phyloP scores from a whole-genome alignment of 2,797 vertebrate genomes.

The Fistularia tabacaria region DNA sequence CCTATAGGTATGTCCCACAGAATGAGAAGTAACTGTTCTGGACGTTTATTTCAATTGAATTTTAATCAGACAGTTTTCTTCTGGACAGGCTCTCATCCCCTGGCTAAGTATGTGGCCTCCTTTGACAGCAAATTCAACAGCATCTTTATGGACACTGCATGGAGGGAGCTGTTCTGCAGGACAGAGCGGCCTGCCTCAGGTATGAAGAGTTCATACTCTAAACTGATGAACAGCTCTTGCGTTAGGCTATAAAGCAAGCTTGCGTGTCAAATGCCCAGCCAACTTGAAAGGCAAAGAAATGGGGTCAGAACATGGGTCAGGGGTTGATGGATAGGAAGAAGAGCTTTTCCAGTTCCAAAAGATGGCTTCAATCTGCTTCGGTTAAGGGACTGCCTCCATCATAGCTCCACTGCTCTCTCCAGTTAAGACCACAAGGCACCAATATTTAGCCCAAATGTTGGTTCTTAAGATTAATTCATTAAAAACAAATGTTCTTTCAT shows the following conservation, averaged over 20 bases:
- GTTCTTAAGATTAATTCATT: not conserved
- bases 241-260: slow-evolving; percentile 18
- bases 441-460: slow-evolving; percentile 7
- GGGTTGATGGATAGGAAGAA: slow-evolving; percentile 34
- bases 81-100: slow-evolving; percentile 76
- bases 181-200: slow-evolving; percentile 78
- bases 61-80: not conserved
- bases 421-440: slow-evolving; percentile 9
- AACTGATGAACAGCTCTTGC: slow-evolving; percentile 1
- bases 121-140: slow-evolving; percentile 80
- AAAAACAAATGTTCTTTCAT: slow-evolving; percentile 2
- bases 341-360: slow-evolving; percentile 20
- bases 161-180: slow-evolving; percentile 81
- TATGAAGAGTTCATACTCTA: slow-evolving; percentile 31
- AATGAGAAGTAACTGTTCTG: not conserved
- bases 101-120: slow-evolving; percentile 80
- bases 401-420: slow-evolving; percentile 1
- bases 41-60: not conserved
- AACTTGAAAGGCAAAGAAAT: slow-evolving; percentile 51
- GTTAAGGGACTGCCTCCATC: slow-evolving; percentile 5
- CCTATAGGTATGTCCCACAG: slow-evolving; percentile 71
- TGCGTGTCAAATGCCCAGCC: slow-evolving; percentile 38
- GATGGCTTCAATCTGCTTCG: slow-evolving; percentile 34
- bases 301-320: slow-evolving; percentile 41
- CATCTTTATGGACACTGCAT: slow-evolving; percentile 81